These are phyloP conservation scores for Ceratothoa steindachneri DNA, from an alignment of 2,888 invertebrate genomes.

Conservation along the genomic window DNA sequence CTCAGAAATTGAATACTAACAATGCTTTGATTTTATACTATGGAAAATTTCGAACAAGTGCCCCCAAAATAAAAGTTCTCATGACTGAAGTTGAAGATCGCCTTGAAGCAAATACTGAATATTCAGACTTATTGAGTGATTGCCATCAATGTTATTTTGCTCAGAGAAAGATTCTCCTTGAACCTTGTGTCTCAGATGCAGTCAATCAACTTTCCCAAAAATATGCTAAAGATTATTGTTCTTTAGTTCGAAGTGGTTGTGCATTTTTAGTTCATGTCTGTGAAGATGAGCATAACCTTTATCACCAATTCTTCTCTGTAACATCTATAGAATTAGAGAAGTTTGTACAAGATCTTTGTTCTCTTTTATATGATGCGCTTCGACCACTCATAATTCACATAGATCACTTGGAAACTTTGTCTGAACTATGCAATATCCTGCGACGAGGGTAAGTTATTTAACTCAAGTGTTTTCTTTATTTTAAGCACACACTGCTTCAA, in stretches of 20 bases:
- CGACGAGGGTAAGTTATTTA: slow-evolving; percentile 48
- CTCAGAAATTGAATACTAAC: slow-evolving; percentile 51
- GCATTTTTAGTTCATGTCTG: slow-evolving; percentile 87
- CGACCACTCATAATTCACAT: slow-evolving; percentile 92
- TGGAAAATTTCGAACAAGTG: slow-evolving; percentile 90
- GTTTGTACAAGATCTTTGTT: slow-evolving; percentile 79
- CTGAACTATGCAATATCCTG: slow-evolving; percentile 65
- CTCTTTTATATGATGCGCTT: slow-evolving; percentile 82
- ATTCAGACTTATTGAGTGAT: slow-evolving; percentile 68
- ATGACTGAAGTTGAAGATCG: slow-evolving; percentile 77
- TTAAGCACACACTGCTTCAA: neutral
- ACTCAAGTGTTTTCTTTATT: neutral
- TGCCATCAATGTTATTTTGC: slow-evolving; percentile 77
- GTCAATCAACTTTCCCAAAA: slow-evolving; percentile 64
- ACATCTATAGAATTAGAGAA: slow-evolving; percentile 49
- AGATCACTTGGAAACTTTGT: slow-evolving; percentile 92
- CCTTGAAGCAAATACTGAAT: slow-evolving; percentile 65
- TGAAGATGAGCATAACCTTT: slow-evolving; percentile 88
- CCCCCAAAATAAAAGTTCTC: slow-evolving; percentile 74
- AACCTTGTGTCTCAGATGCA: slow-evolving; percentile 66
- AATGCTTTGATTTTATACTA: slow-evolving; percentile 73
- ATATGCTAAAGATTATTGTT: slow-evolving; percentile 53
- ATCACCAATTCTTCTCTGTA: slow-evolving; percentile 58
- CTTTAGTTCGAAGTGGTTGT: slow-evolving; percentile 70
- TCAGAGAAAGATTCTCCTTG: slow-evolving; percentile 67